phyloP scores from a whole-genome alignment of 2,113 vertebrate genomes.

The Dasypus novemcinctus region DNA sequence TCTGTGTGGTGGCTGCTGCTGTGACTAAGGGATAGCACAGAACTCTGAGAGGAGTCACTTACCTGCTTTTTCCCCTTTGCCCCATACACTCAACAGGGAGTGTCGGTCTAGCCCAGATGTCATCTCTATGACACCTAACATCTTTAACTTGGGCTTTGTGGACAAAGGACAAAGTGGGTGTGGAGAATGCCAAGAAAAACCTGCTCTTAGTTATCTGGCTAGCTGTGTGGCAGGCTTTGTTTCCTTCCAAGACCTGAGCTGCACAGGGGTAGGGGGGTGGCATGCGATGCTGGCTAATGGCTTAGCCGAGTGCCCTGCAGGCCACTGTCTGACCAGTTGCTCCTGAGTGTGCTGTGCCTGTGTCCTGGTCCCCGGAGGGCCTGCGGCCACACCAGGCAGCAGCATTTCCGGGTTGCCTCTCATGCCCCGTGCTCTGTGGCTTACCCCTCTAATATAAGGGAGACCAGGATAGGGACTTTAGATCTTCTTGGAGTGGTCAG shows the following conservation, averaged over 20 bases:
- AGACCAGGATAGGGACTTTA: neutral
- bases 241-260: neutral
- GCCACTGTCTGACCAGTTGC: neutral
- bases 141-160: neutral
- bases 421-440: neutral
- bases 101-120: neutral
- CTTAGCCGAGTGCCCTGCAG: neutral
- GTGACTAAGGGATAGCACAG: neutral
- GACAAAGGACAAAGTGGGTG: neutral
- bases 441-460: neutral
- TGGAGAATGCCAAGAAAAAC: neutral
- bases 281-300: rapidly evolving
- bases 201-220: neutral
- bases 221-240: neutral
- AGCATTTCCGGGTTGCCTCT: neutral
- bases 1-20: neutral
- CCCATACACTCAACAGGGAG: neutral
- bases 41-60: neutral
- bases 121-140: neutral
- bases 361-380: neutral
- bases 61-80: too few relatives aligned
- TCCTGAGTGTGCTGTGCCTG: neutral
- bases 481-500: neutral
- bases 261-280: neutral
- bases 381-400: neutral